Evolutionary conservation across 2,113 vertebrate genomes (phyloP).

Genomic region (Parotia lawesii): DNA sequence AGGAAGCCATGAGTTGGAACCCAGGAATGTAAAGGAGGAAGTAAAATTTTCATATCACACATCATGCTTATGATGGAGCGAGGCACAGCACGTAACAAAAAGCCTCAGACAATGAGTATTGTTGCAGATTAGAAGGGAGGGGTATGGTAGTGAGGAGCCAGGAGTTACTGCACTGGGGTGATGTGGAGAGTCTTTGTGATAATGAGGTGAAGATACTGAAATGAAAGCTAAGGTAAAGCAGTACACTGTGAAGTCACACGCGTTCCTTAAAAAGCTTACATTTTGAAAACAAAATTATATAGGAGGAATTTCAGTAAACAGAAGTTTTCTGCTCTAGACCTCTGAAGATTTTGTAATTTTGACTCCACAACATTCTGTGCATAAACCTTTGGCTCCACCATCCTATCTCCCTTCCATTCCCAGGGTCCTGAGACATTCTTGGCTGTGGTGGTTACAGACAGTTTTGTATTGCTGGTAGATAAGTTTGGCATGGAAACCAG

Average conservation of each 20-base stretch:
- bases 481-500: not conserved
- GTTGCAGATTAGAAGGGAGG: not conserved
- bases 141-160: not conserved
- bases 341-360: not conserved
- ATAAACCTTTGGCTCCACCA: not conserved
- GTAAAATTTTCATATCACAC: not conserved
- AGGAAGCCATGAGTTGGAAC: not conserved
- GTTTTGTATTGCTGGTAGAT: not conserved
- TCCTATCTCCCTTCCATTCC: not conserved
- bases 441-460: not conserved
- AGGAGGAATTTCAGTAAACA: not conserved
- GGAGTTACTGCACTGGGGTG: not conserved
- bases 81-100: not conserved
- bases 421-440: not conserved
- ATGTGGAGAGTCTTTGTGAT: not conserved
- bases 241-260: not conserved
- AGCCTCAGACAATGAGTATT: not conserved
- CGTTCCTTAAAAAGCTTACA: not conserved
- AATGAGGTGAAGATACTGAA: not conserved
- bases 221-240: not conserved
- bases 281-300: not conserved
- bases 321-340: not conserved
- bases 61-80: not conserved
- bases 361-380: not conserved
- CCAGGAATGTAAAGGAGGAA: not conserved